phyloP scores from a whole-genome alignment of 92 coral and sea anemone genomes.

The Siderastrea siderea region DNA sequence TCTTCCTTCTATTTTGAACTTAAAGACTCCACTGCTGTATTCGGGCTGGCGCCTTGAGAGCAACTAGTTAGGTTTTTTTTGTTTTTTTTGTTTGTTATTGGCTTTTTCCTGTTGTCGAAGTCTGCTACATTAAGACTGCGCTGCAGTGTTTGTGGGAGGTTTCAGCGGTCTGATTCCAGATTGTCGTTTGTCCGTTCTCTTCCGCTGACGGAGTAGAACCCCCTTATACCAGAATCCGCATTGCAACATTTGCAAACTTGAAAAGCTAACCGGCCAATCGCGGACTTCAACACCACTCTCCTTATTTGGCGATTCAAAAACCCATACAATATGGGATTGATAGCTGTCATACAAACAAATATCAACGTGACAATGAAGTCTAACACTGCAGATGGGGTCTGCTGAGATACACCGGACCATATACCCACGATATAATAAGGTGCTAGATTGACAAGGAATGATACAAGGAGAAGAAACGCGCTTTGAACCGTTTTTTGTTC shows the following conservation, averaged over 20 bases:
- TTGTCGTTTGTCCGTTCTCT: slow-evolving; percentile 13
- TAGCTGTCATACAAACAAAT: slow-evolving; percentile 78
- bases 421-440: slow-evolving; percentile 82
- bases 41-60: too few species aligned
- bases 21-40: too few species aligned
- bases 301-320: slow-evolving; percentile 89
- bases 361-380: slow-evolving; percentile 87
- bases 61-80: too few species aligned
- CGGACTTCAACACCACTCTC: slow-evolving; percentile 57
- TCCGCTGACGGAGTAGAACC: not conserved
- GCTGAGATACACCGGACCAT: slow-evolving; percentile 72
- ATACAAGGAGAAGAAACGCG: slow-evolving; percentile 67
- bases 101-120: not conserved
- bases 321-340: slow-evolving; percentile 92
- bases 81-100: too few species aligned
- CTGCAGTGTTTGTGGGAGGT: not conserved
- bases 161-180: slow-evolving; percentile 28
- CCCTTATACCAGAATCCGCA: not conserved
- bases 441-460: slow-evolving; percentile 74
- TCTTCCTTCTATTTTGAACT: too few species aligned
- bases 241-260: slow-evolving; percentile 10
- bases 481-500: slow-evolving; percentile 90
- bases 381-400: slow-evolving; percentile 63
- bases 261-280: slow-evolving; percentile 12
- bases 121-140: not conserved